Percentiles rank a stretch among this genome's conserved stretches.
Evolutionary conservation across 92 coral and sea anemone species (phyloP).

Genomic region (Actinostola sp.): DNA sequence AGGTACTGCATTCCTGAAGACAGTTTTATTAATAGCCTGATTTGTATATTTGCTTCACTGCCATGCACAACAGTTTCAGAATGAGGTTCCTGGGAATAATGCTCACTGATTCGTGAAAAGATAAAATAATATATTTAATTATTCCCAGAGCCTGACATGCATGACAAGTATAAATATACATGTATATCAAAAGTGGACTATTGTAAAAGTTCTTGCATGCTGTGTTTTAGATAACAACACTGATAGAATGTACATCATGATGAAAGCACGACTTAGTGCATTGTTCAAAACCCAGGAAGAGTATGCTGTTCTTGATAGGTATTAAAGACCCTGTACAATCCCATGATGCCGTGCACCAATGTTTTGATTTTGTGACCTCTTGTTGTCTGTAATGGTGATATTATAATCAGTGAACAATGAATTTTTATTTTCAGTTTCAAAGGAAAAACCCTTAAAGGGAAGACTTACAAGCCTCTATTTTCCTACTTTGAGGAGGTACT

Average conservation of each 20-base stretch:
- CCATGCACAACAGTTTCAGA: neutral
- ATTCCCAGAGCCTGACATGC: too few species aligned
- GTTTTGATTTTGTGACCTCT: too few species aligned
- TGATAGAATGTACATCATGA: slow-evolving; percentile 79
- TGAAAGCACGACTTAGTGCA: slow-evolving; percentile 89
- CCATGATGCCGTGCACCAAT: too few species aligned
- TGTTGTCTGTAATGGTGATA: too few species aligned
- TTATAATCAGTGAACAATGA: neutral
- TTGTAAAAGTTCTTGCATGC: too few species aligned
- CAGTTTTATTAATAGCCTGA: neutral
- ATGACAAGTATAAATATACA: too few species aligned
- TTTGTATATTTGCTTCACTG: neutral
- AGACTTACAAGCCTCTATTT: slow-evolving; percentile 89
- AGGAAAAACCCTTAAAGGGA: slow-evolving; percentile 79
- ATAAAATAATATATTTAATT: too few species aligned
- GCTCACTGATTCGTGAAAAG: too few species aligned
- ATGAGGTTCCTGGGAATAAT: too few species aligned
- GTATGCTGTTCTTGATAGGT: slow-evolving; percentile 90
- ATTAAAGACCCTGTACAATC: neutral
- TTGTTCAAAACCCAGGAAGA: slow-evolving; percentile 92
- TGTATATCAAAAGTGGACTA: too few species aligned
- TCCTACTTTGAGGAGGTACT: slow-evolving; percentile 84
- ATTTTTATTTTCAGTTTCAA: slow-evolving; percentile 81
- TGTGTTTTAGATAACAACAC: slow-evolving; percentile 69
- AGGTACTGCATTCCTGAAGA: slow-evolving; percentile 51